phyloP scores from a whole-genome alignment of 1,140 invertebrate species.

The Drosophila kikkawai region DNA sequence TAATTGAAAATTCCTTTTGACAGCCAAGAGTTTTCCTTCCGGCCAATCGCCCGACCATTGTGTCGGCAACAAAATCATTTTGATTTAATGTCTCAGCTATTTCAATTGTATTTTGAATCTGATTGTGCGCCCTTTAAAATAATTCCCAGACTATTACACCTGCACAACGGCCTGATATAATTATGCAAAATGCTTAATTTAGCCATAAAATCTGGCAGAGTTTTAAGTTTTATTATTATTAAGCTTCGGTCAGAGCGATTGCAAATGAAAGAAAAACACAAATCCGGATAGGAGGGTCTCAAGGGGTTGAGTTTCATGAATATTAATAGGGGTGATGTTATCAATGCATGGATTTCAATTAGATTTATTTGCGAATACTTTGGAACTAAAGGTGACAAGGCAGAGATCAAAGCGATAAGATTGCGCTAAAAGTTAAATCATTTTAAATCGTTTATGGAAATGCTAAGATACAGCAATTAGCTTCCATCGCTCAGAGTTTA shows the following conservation, averaged over 20 bases:
- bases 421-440: not conserved
- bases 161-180: slow-evolving; percentile 37
- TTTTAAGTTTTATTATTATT: slow-evolving; percentile 50
- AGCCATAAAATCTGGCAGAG: slow-evolving; percentile 28
- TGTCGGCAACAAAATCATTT: slow-evolving; percentile 58
- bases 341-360: slow-evolving; percentile 55
- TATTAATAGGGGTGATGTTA: slow-evolving; percentile 45
- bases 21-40: slow-evolving; percentile 32
- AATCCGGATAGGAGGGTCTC: not conserved
- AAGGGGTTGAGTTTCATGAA: slow-evolving; percentile 26
- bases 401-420: slow-evolving; percentile 1
- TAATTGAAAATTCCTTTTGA: slow-evolving; percentile 77
- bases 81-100: slow-evolving; percentile 54
- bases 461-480: not conserved
- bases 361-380: slow-evolving; percentile 41
- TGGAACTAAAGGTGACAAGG: slow-evolving; percentile 1
- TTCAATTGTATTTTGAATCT: slow-evolving; percentile 27
- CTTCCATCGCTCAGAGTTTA: not conserved
- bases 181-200: slow-evolving; percentile 60
- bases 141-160: slow-evolving; percentile 39
- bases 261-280: slow-evolving; percentile 54
- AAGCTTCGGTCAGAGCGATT: slow-evolving; percentile 26
- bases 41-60: slow-evolving; percentile 21
- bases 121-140: slow-evolving; percentile 32
- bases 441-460: not conserved